Conservation (phyloP, 2,888 invertebrate species). For the Papilio gigon region DNA sequence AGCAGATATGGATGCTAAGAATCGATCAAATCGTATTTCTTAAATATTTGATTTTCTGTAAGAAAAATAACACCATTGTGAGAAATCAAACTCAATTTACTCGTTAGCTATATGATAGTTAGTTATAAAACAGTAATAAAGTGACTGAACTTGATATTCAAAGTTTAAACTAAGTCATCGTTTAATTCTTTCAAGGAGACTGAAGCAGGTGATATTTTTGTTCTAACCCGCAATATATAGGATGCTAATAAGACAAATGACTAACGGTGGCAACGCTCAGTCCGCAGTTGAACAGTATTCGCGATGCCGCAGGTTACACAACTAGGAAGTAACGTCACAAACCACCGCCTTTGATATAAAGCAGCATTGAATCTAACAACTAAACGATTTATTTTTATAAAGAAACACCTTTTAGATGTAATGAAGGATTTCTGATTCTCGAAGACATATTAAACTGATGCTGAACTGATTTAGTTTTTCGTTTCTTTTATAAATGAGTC, state of each 20-base stretch:
- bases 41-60: neutral
- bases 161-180: neutral
- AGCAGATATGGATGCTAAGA: neutral
- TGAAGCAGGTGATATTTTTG: neutral
- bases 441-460: neutral
- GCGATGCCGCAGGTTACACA: slow-evolving; percentile 58
- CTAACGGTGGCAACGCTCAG: slow-evolving; percentile 65
- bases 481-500: neutral
- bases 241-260: slow-evolving; percentile 42
- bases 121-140: slow-evolving; percentile 13
- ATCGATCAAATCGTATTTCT: neutral
- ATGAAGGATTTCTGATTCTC: neutral
- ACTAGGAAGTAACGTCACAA: slow-evolving; percentile 63
- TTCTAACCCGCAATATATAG: slow-evolving; percentile 18
- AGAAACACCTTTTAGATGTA: slow-evolving; percentile 29
- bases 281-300: slow-evolving; percentile 55
- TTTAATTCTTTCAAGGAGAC: neutral
- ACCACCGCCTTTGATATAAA: slow-evolving; percentile 48
- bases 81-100: neutral
- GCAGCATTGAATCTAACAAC: slow-evolving; percentile 50
- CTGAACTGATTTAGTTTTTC: neutral
- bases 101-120: neutral
- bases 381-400: slow-evolving; percentile 48
- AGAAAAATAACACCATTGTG: neutral
- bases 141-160: slow-evolving; percentile 19